Percentiles rank a stretch among this genome's conserved stretches.
phyloP scores from a whole-genome alignment of 2,113 vertebrate genomes.

The Calyptommatus sinebrachiatus region DNA sequence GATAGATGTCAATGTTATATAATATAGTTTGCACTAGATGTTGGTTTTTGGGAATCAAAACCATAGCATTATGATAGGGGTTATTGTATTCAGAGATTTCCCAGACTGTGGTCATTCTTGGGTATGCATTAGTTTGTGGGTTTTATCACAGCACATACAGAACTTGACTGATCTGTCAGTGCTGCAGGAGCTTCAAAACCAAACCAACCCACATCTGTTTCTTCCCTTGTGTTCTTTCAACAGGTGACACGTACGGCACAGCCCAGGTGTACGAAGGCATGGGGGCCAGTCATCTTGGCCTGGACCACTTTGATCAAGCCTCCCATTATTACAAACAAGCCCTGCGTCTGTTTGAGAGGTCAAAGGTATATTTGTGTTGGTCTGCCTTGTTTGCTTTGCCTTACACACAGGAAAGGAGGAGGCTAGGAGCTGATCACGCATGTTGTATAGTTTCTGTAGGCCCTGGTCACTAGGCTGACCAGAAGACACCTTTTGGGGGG shows the following conservation, averaged over 20 bases:
- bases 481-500: too few species aligned
- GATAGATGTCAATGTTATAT: too few species aligned
- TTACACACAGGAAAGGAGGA: background rate
- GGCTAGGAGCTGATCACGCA: background rate
- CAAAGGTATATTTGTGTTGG: conserved; percentile 55
- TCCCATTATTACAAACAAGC: conserved; percentile 48
- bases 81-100: background rate
- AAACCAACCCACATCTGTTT: accelerated
- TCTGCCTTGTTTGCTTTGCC: conserved; percentile 51
- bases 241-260: conserved; percentile 36
- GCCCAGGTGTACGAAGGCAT: conserved; percentile 33
- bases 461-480: too few species aligned
- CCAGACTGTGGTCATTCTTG: too few species aligned
- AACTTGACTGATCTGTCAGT: too few species aligned
- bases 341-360: conserved; percentile 51
- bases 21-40: too few species aligned
- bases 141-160: too few species aligned
- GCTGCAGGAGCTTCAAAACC: too few species aligned
- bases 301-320: conserved; percentile 32
- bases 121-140: too few species aligned
- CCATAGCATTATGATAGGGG: background rate
- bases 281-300: conserved; percentile 10
- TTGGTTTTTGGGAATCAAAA: background rate
- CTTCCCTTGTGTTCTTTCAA: background rate
- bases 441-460: too few species aligned